Evolutionary conservation across 2,888 invertebrate species (phyloP).

Genomic region (Pemphredon lugubris): DNA sequence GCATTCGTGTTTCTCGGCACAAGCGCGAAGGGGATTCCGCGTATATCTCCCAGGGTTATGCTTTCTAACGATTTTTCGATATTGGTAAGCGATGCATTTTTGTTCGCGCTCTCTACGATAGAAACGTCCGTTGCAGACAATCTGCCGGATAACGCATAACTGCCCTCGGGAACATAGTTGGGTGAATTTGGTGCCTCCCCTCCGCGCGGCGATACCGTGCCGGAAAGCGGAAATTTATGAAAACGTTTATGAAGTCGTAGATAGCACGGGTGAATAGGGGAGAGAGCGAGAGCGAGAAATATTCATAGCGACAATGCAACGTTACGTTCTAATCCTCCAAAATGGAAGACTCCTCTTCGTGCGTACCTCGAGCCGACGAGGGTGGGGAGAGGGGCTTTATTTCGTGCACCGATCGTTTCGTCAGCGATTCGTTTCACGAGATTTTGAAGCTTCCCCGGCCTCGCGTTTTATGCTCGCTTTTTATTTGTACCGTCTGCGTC

Average conservation of each 20-base stretch:
- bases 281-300: conserved; percentile 14
- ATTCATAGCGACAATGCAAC: conserved; percentile 56
- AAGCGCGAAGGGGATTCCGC: conserved; percentile 9
- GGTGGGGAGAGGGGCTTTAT: conserved; percentile 30
- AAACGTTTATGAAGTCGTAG: conserved; percentile 66
- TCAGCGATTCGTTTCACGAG: conserved; percentile 45
- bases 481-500: not conserved
- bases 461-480: not conserved
- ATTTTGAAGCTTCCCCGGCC: not conserved
- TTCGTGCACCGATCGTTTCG: conserved; percentile 41
- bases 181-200: conserved; percentile 53
- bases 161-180: conserved; percentile 57
- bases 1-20: not conserved
- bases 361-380: not conserved
- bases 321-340: conserved; percentile 53
- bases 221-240: conserved; percentile 60
- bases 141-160: conserved; percentile 66
- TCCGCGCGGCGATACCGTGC: conserved; percentile 8
- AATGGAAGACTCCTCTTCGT: conserved; percentile 37
- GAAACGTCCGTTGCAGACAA: conserved; percentile 63
- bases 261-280: conserved; percentile 4
- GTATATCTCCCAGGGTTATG: conserved; percentile 58
- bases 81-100: conserved; percentile 65
- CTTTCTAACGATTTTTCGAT: conserved; percentile 68
- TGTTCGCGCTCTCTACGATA: conserved; percentile 58